Conservation (phyloP, 2,113 vertebrate genomes). For the Lophochroa leadbeateri region DNA sequence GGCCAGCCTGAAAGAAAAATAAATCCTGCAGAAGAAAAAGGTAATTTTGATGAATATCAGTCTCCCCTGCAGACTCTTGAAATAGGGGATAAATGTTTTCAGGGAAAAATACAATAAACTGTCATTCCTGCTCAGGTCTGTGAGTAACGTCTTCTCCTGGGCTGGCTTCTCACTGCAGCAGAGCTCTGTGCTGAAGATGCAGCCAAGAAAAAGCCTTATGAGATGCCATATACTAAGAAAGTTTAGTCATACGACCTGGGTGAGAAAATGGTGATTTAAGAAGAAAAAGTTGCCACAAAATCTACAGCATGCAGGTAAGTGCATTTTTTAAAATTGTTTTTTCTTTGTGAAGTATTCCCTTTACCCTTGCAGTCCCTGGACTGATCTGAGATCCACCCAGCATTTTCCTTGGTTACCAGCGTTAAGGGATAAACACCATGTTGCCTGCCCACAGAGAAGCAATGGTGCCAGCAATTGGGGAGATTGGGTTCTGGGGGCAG, state of each 20-base stretch:
- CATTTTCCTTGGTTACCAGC: not conserved
- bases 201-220: not conserved
- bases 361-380: not conserved
- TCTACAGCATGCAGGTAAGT: not conserved
- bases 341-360: not conserved
- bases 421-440: rapidly evolving
- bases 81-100: not conserved
- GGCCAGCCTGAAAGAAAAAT: not conserved
- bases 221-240: not conserved
- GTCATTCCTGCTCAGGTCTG: not conserved
- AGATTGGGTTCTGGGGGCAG: not conserved
- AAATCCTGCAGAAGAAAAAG: not conserved
- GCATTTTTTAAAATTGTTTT: not conserved
- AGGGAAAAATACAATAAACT: not conserved
- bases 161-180: not conserved
- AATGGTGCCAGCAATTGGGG: not conserved
- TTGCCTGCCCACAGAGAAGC: not conserved
- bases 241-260: not conserved
- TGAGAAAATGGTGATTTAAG: not conserved
- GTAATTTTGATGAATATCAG: not conserved
- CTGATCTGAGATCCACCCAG: not conserved
- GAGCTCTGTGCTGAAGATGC: not conserved
- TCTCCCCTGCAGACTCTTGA: not conserved
- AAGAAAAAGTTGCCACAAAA: not conserved
- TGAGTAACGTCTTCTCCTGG: not conserved